Percentiles rank a stretch among this genome's conserved stretches.
These are phyloP conservation scores for Amblyraja radiata DNA, from an alignment of 2,797 vertebrate genomes.

Conservation along the genomic window DNA sequence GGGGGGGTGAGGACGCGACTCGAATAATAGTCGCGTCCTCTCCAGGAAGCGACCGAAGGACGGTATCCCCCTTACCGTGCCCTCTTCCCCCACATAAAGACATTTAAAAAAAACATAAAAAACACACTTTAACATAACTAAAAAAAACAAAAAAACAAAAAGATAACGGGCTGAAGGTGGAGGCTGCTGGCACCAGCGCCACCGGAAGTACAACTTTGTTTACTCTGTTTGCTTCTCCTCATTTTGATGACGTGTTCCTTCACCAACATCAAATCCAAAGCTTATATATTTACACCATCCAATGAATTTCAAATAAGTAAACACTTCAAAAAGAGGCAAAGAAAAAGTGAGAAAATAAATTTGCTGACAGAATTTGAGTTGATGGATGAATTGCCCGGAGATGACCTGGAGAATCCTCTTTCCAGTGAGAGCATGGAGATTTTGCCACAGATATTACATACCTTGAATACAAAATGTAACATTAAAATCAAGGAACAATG, in stretches of 20 bases:
- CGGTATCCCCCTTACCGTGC: too few relatives aligned
- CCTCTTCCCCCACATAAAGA: too few relatives aligned
- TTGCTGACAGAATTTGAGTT: slow-evolving; percentile 1
- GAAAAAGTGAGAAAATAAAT: neutral
- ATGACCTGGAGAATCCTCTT: slow-evolving; percentile 44
- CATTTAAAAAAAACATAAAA: too few relatives aligned
- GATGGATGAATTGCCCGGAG: neutral
- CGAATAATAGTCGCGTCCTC: too few relatives aligned
- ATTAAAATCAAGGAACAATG: slow-evolving; percentile 57
- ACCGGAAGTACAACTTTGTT: too few relatives aligned
- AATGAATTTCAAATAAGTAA: neutral
- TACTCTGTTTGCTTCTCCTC: slow-evolving; percentile 54
- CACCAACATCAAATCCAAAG: slow-evolving; percentile 45
- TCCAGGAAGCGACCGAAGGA: too few relatives aligned
- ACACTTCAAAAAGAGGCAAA: neutral
- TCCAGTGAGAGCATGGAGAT: slow-evolving; percentile 53
- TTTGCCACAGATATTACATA: slow-evolving; percentile 59
- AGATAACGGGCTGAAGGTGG: too few relatives aligned
- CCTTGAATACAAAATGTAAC: slow-evolving; percentile 58
- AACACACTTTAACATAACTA: too few relatives aligned
- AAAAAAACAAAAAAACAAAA: too few relatives aligned
- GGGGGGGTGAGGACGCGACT: too few relatives aligned
- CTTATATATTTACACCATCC: slow-evolving; percentile 51
- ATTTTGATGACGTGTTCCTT: slow-evolving; percentile 46
- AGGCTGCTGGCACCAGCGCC: too few relatives aligned